Evolutionary conservation across 2,113 vertebrate species (phyloP), one percentile per base, ranked within the genome.

Genomic region (Cephalopterus ornatus): DNA sequence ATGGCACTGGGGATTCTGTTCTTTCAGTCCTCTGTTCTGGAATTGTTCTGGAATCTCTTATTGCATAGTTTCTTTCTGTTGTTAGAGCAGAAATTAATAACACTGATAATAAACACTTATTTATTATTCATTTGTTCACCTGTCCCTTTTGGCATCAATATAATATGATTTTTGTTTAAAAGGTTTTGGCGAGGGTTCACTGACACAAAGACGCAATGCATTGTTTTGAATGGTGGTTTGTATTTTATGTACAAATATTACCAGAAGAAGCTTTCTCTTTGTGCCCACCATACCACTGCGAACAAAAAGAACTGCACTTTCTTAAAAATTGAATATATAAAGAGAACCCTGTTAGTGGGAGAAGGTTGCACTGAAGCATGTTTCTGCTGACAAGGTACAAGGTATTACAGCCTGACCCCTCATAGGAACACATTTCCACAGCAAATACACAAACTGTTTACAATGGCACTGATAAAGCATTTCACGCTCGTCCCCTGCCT

Each of bases 311-410:
- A 52, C 28, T 6, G 5, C 39, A 19, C 14, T 47, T 42, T 63
- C 23, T 68, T 62, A 61, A 47, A 65, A 74, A 68, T 11, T 23
- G 26, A n/a, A 32, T 41, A 9, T 22, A 21, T n/a, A 82, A 62
- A 71, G 52, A 56, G 5, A 39, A 16, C 33, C 14, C 50, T 50
- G 16, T 55, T 67, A 70, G 35, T 46, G 14, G 33, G 82, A 84
- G 24, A 8, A 58, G 2, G 8, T n/a, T 24, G 42, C 32, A 66
- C 46, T 52, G 61, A 85, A 88, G 44, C 33, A 12, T 56, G 22
- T 53, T 95, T 74, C 85, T 82, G 59, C 68, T 83, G 92, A 77
- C 59, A 71, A 90, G 67, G 59, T 85, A 83, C 46, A 83, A 94
- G 19, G 30, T 56, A 73, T 66, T 70, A 68, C 44, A 77, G n/a